A percentile compares a stretch with the other conserved stretches of the same genome.
phyloP scores from a whole-genome alignment of 1,140 invertebrate species.

The Drosophila ficusphila region DNA sequence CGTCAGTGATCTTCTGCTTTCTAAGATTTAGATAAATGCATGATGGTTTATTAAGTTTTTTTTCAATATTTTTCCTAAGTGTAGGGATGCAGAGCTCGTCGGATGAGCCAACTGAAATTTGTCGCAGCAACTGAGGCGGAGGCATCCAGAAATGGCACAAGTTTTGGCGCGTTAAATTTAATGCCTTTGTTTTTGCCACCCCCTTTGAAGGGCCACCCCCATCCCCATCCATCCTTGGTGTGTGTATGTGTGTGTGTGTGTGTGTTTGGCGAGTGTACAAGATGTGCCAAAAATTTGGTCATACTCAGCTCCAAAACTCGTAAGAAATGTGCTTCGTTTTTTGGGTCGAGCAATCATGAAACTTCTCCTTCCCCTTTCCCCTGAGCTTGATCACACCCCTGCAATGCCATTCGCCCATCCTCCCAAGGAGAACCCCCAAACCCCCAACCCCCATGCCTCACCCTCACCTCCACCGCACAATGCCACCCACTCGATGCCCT shows the following conservation, averaged over 20 bases:
- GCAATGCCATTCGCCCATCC: slow-evolving; percentile 14
- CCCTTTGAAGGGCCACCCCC: background rate
- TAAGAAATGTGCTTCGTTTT: slow-evolving; percentile 30
- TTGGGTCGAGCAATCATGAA: slow-evolving; percentile 12
- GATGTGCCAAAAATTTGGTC: slow-evolving; percentile 63
- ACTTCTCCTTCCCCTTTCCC: background rate
- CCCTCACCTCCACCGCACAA: too few species aligned
- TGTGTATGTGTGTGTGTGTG: slow-evolving; percentile 21
- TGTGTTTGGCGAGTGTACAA: slow-evolving; percentile 29
- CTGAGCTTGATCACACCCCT: slow-evolving; percentile 19
- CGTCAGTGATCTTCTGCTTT: too few species aligned
- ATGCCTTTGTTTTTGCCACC: slow-evolving; percentile 55
- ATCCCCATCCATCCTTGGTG: slow-evolving; percentile 19
- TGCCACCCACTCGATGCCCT: slow-evolving; percentile 16
- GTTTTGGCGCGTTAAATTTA: slow-evolving; percentile 77
- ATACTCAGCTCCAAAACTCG: slow-evolving; percentile 40
- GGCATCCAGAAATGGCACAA: slow-evolving; percentile 65
- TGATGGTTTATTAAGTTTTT: too few species aligned
- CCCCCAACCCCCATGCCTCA: too few species aligned
- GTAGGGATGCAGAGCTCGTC: slow-evolving; percentile 24
- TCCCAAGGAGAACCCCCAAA: background rate
- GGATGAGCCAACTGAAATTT: slow-evolving; percentile 81
- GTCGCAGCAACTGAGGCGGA: slow-evolving; percentile 60
- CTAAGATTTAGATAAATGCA: too few species aligned
- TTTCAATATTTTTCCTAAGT: background rate